Percentiles rank a stretch among this genome's conserved stretches.
These are phyloP conservation scores for Drosophila nasuta DNA, from an alignment of 1,140 invertebrate genomes.

Conservation along the genomic window DNA sequence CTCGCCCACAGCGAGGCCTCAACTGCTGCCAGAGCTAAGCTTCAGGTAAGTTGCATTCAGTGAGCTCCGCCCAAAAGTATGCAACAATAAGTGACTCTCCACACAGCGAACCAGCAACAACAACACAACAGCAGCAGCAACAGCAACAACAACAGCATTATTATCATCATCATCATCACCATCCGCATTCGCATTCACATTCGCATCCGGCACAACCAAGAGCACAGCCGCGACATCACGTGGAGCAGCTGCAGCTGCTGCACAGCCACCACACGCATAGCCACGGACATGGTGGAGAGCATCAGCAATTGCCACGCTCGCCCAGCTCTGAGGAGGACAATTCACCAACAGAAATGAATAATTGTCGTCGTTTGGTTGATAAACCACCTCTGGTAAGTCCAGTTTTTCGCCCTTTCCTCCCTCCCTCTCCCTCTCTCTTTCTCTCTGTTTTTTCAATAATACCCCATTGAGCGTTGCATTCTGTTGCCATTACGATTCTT, in stretches of 20 bases:
- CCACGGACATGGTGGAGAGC: constrained; percentile 52
- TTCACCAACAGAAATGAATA: constrained; percentile 94
- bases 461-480: constrained; percentile 5
- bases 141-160: constrained; percentile 51
- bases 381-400: constrained; percentile 91
- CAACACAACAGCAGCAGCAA: constrained; percentile 46
- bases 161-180: constrained; percentile 63
- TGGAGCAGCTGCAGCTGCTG: constrained; percentile 71
- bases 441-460: not conserved
- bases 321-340: constrained; percentile 94
- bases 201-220: constrained; percentile 38
- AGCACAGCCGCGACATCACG: constrained; percentile 59
- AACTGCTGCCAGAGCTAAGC: constrained; percentile 35
- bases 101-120: constrained; percentile 29
- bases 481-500: not conserved
- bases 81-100: constrained; percentile 5
- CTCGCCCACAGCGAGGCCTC: constrained; percentile 15
- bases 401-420: not conserved
- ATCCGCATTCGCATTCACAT: constrained; percentile 36
- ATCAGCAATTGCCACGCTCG: constrained; percentile 87
- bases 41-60: constrained; percentile 50
- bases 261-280: constrained; percentile 59
- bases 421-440: not conserved
- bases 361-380: constrained; percentile 91
- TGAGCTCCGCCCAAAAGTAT: not conserved